Evolutionary conservation across 2,888 invertebrate species (phyloP).

Genomic region (Drosophila siamana): DNA sequence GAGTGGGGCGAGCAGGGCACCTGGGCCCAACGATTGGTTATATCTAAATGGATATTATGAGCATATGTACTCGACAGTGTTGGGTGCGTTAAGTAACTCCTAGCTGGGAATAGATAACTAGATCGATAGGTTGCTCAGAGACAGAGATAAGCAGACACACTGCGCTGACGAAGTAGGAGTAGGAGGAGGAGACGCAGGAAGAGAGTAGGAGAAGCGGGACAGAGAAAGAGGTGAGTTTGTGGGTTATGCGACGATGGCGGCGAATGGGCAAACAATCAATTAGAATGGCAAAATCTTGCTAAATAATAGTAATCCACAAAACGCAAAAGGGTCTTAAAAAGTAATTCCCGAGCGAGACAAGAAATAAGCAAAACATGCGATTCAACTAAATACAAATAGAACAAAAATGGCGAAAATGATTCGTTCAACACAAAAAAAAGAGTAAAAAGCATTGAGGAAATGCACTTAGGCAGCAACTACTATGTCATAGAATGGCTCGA

Average conservation of each 20-base stretch:
- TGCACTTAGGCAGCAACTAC: conserved; percentile 44
- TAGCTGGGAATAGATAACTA: conserved; percentile 71
- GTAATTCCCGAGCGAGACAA: conserved; percentile 66
- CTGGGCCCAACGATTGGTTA: conserved; percentile 57
- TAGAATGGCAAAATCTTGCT: conserved; percentile 75
- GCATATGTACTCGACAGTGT: conserved; percentile 58
- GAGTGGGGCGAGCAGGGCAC: conserved; percentile 32
- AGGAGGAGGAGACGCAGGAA: neutral
- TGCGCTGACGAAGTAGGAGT: neutral
- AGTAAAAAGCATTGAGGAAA: conserved; percentile 15
- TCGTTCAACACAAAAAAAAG: conserved; percentile 8
- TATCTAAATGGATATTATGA: conserved; percentile 78
- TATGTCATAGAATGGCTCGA: conserved; percentile 1
- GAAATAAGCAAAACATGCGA: conserved; percentile 41
- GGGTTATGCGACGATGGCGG: conserved; percentile 11
- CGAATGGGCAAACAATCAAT: conserved; percentile 75
- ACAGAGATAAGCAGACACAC: conserved; percentile 64
- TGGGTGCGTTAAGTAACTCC: conserved; percentile 60
- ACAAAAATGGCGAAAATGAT: conserved; percentile 43
- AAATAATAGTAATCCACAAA: conserved; percentile 78
- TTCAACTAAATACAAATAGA: neutral
- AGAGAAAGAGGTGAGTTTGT: neutral
- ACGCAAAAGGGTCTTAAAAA: conserved; percentile 76
- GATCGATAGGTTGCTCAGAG: conserved; percentile 69
- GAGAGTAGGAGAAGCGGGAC: conserved; percentile 1